phyloP scores from a whole-genome alignment of 2,797 vertebrate genomes.

The Gorsachius magnificus region DNA sequence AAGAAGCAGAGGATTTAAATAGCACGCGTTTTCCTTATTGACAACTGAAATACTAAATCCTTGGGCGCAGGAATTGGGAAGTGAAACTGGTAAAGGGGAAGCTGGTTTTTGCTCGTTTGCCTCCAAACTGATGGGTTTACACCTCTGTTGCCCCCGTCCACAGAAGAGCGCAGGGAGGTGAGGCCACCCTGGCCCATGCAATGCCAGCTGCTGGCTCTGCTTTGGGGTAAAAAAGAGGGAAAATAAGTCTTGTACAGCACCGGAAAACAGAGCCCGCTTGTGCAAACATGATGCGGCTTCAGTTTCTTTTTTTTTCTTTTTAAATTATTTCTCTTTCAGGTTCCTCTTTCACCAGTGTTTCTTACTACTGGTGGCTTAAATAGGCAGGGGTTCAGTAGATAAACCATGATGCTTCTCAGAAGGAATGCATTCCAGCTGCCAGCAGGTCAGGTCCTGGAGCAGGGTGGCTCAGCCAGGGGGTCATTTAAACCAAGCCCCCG shows the following conservation, averaged over 20 bases:
- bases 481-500: background rate
- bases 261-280: background rate
- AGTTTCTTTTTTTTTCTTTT: background rate
- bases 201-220: background rate
- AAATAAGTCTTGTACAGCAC: background rate
- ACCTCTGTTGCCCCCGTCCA: background rate
- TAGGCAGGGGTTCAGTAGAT: background rate
- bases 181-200: accelerated
- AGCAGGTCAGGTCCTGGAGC: background rate
- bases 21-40: background rate
- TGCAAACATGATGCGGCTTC: accelerated
- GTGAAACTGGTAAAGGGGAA: background rate
- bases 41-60: background rate
- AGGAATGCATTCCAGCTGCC: background rate
- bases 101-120: background rate
- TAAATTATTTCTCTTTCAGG: background rate
- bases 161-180: accelerated
- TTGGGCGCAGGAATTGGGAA: accelerated
- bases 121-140: background rate
- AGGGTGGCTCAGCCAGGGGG: background rate
- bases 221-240: background rate
- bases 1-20: background rate
- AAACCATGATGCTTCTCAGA: background rate
- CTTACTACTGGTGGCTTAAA: background rate
- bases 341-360: background rate